Evolutionary conservation across 2,888 invertebrate species (phyloP).

Genomic region (Scelioninae gen. 2): DNA sequence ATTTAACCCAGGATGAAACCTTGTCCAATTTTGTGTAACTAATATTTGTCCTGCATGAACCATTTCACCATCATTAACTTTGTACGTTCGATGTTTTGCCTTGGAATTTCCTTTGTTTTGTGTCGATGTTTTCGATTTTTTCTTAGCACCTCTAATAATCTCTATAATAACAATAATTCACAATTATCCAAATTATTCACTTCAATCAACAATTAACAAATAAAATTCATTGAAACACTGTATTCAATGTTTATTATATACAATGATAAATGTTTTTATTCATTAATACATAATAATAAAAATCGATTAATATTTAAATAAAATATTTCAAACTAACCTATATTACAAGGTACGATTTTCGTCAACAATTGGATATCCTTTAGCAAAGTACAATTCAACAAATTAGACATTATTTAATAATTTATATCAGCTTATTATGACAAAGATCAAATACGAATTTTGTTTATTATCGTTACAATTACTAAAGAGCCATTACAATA

Average conservation of each 20-base stretch:
- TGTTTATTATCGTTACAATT: not conserved
- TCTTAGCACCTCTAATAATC: constrained; percentile 80
- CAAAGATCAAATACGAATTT: too few species aligned
- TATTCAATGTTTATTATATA: not conserved
- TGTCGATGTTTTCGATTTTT: constrained; percentile 81
- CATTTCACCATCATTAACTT: constrained; percentile 74
- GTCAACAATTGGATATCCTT: constrained; percentile 20
- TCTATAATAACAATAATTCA: constrained; percentile 67
- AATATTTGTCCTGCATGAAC: constrained; percentile 83
- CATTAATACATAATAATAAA: not conserved
- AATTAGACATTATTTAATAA: constrained; percentile 10
- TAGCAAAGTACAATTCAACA: constrained; percentile 7
- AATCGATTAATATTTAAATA: not conserved
- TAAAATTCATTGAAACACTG: not conserved
- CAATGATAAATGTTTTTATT: constrained; percentile 2
- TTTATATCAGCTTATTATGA: too few species aligned
- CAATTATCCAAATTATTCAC: too few species aligned
- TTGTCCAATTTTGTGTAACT: constrained; percentile 81
- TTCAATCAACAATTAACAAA: not conserved
- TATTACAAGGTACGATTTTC: constrained; percentile 26
- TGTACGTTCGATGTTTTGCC: constrained; percentile 88
- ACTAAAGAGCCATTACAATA: not conserved
- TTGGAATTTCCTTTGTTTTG: constrained; percentile 82
- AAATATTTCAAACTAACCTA: constrained; percentile 36
- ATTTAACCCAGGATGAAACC: constrained; percentile 89